Base-by-base conservation (phyloP, 2,797 vertebrate genomes). In the Hydrolagus colliei region DNA sequence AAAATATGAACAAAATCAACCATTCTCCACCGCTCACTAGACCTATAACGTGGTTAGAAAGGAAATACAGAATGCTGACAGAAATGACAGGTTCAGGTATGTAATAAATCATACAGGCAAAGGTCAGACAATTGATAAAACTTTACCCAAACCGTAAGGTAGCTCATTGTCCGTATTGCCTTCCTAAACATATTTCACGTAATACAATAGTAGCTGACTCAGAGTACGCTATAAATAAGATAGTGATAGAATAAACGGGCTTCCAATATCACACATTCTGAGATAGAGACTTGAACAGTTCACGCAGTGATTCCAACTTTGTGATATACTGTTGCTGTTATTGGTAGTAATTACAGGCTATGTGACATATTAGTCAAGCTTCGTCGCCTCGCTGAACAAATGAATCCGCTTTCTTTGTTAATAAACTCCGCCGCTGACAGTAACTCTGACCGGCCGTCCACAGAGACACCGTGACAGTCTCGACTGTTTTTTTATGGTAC, bases 191-290 rank as follows among this genome's bases (percentile, higher is more conserved):
- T 84, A 84, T 71, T 68, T 71, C 71, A 11, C 52, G 79, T 52
- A 84, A 84, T 41, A 71, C 68, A 84, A 71, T 84, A 84, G 41
- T 71, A 9, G 16, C 9, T 68, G 32, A 84, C 63, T 41, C 65
- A 32, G 18, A 71, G 67, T 52, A 63, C n/a, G 52, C 32, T n/a
- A 82, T 71, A 52, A 71, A 71, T 84, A 84, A 84, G 79, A 67
- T 18, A 5, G 65, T 71, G 41, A 71, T 71, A 6, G 18, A 84
- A 84, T 84, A 32, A 84, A 84, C 27, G 20, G 79, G 32, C 18
- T 84, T 84, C 65, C 41, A 71, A 84, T 84, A 84, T 84, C 65
- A 71, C 10, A 63, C 18, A 41, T 9, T 20, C 27, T 18, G 65
- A 84, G 65, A n/a, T 71, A 68, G 79, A 35, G 41, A 10, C 65